Base-by-base conservation (phyloP, 1,140 invertebrate genomes). In the Ctenoplectra terminalis region DNA sequence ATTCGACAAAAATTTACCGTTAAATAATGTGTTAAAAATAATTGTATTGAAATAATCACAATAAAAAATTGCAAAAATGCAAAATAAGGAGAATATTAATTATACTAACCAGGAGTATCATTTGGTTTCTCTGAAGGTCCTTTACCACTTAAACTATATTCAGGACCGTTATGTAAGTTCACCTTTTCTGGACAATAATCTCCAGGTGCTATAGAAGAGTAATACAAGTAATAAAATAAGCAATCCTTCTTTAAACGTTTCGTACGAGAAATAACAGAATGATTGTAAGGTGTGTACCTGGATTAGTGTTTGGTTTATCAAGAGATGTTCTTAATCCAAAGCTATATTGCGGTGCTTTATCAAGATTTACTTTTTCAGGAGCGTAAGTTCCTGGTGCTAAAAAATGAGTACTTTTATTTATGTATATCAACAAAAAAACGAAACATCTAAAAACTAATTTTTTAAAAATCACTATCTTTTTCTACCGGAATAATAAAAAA, bases 351-450 rank as follows among this genome's bases (percentile, higher is more conserved):
- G 95, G 95, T 76, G 95, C 94, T 86, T 94, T 95, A 84, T 96
- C 95, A 81, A 95, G 92, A 63, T 96, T 95, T 61, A 85, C 94
- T 88, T 95, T 96, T 86, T 96, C 96, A 9, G 95, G 94, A 40
- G 56, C 67, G 37, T 82, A 79, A 13, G 83, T 43, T 56, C 85
- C 84, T 15, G 80, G 81, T 26, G 83, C 83, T 84, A n/a, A n/a
- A 74, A 74, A 37, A 61, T 61, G 2, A 31, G 46, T 40, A 13
- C 31, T 23, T 29, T 26, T 48, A 20, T 48, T 31, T 71, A n/a
- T 29, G 40, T 4, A n/a, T 40, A 26, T 67, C 4, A 13, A 54
- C 7, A 9, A 60, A 81, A 34, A 37, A n/a, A n/a, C n/a, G n/a
- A n/a, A n/a, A n/a, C n/a, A n/a, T n/a, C n/a, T n/a, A 6, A 13